phyloP scores from a whole-genome alignment of 2,113 vertebrate species.

The Menidia beryllina region DNA sequence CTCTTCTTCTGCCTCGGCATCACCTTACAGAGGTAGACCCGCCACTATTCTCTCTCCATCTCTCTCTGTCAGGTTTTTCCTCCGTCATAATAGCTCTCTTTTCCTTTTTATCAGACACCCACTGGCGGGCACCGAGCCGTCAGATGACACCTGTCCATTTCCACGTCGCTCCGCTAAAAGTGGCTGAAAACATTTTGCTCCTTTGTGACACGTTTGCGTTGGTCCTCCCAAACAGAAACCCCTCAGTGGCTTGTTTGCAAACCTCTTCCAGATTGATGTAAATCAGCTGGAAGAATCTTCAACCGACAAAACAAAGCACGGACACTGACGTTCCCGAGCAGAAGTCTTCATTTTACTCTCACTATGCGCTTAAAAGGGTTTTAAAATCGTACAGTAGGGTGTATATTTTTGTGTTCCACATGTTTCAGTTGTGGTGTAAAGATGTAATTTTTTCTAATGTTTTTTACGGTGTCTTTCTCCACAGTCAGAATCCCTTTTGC shows the following conservation, averaged over 20 bases:
- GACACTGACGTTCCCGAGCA: neutral
- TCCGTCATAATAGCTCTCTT: conserved; percentile 22
- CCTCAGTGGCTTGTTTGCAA: conserved; percentile 34
- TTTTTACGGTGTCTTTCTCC: too few species aligned
- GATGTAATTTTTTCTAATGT: neutral
- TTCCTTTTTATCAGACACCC: conserved; percentile 40
- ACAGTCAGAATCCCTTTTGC: neutral
- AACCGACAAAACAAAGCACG: neutral
- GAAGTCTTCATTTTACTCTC: neutral
- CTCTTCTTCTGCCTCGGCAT: conserved; percentile 35
- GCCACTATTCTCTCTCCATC: conserved; percentile 11
- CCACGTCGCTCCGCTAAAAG: conserved; percentile 32
- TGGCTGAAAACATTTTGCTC: conserved; percentile 44
- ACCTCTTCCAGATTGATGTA: conserved; percentile 12
- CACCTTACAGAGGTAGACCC: conserved; percentile 56
- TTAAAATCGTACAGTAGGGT: neutral
- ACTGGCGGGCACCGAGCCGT: conserved; percentile 35
- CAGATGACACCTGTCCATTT: conserved; percentile 34
- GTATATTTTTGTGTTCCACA: neutral
- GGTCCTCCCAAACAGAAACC: conserved; percentile 33
- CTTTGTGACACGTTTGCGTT: conserved; percentile 41
- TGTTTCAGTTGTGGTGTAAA: neutral
- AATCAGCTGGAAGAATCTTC: conserved; percentile 10
- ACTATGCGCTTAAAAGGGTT: neutral
- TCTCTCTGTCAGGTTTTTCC: conserved; percentile 7